phyloP scores from a whole-genome alignment of 2,797 vertebrate genomes.

The Otus scops region DNA sequence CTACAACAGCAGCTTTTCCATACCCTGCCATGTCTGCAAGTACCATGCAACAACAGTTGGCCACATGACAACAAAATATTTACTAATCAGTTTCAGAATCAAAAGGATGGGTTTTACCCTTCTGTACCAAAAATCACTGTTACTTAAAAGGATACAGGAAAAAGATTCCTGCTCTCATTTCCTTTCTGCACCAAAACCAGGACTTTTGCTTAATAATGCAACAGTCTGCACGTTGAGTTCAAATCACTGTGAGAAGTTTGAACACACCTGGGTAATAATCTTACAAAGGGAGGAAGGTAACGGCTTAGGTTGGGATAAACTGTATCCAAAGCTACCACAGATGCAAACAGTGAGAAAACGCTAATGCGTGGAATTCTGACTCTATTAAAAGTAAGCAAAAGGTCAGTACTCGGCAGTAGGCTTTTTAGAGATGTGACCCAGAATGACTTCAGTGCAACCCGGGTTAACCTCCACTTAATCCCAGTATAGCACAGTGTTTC shows the following conservation, averaged over 20 bases:
- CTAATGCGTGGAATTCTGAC: not conserved
- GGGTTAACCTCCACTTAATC: not conserved
- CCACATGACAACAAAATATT: not conserved
- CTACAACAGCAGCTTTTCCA: fast-evolving
- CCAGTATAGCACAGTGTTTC: slow-evolving; percentile 32
- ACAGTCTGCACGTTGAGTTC: not conserved
- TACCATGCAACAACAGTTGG: not conserved
- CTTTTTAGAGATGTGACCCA: slow-evolving; percentile 43
- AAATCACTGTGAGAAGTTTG: not conserved
- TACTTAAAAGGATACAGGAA: not conserved
- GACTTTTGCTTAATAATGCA: not conserved
- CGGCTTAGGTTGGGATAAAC: not conserved
- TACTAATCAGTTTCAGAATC: not conserved
- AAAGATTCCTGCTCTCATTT: not conserved
- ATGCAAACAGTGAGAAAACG: slow-evolving; percentile 24
- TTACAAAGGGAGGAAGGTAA: not conserved
- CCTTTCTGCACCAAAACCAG: not conserved
- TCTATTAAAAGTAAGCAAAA: slow-evolving; percentile 41
- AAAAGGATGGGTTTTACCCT: not conserved
- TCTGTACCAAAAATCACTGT: not conserved
- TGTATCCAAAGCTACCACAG: not conserved
- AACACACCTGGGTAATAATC: not conserved
- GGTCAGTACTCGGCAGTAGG: not conserved
- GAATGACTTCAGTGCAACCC: slow-evolving; percentile 16
- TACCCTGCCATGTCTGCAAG: not conserved